phyloP scores from a whole-genome alignment of 37 sponge, comb jelly and placozoan genomes.

The Beroe forskalii region DNA sequence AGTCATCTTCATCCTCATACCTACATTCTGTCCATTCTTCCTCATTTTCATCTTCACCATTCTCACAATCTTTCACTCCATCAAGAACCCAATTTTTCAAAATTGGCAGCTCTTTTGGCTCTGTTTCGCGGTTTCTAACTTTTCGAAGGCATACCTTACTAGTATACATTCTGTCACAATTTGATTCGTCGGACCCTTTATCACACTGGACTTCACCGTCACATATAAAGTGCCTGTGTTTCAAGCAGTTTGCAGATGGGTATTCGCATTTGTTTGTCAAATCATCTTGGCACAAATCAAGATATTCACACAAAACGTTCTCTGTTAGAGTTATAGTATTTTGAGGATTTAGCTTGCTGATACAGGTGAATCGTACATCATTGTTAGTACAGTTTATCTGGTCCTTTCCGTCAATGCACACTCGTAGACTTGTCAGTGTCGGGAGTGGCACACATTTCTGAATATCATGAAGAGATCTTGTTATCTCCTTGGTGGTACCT shows the following conservation, averaged over 20 bases:
- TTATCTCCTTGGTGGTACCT: background rate
- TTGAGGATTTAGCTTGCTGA: background rate
- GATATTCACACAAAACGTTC: background rate
- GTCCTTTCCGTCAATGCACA: slow-evolving; percentile 30
- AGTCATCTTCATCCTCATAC: background rate
- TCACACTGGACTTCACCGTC: background rate
- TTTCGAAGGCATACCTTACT: background rate
- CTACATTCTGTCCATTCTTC: background rate
- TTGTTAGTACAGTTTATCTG: slow-evolving; percentile 57
- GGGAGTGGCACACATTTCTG: background rate
- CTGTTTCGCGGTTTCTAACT: background rate
- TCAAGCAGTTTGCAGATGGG: slow-evolving; percentile 6
- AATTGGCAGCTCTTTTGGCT: background rate
- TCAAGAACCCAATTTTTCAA: slow-evolving; percentile 47
- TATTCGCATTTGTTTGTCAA: slow-evolving; percentile 48
- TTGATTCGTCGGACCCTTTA: background rate
- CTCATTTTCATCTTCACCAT: slow-evolving; percentile 29
- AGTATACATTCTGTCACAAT: background rate
- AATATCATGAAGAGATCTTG: background rate
- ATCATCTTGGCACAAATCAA: background rate
- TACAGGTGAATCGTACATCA: background rate
- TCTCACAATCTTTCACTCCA: background rate
- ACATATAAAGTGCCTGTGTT: slow-evolving; percentile 25
- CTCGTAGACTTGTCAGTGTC: background rate
- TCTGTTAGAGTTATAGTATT: background rate